Conservation (phyloP, 2,888 invertebrate species). For the Agrotis segetum region DNA sequence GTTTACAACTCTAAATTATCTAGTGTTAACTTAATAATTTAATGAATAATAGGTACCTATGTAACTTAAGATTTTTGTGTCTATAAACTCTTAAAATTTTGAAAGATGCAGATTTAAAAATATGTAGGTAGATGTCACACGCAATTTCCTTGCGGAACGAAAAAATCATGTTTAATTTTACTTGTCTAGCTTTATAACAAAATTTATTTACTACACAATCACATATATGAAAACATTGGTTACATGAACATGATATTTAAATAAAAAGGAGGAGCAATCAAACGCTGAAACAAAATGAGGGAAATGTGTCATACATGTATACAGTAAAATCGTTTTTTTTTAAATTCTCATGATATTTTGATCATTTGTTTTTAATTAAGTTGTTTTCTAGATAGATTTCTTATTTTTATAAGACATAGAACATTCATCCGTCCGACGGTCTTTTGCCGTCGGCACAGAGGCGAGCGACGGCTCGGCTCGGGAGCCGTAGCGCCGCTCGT, state of each 20-base stretch:
- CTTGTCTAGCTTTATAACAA: not conserved
- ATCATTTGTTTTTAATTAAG: conserved; percentile 7
- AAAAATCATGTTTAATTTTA: not conserved
- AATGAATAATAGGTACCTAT: not conserved
- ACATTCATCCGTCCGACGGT: conserved; percentile 67
- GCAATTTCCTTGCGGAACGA: not conserved
- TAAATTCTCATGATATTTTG: not conserved
- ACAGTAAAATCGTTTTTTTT: not conserved
- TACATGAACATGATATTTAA: not conserved
- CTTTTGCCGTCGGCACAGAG: conserved; percentile 71
- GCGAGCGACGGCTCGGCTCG: conserved; percentile 36
- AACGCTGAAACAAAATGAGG: not conserved
- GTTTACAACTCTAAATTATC: not conserved
- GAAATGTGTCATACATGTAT: not conserved
- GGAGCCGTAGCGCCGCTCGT: conserved; percentile 48
- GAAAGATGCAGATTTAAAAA: no score
- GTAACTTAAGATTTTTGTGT: conserved; percentile 12
- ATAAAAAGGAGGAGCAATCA: not conserved
- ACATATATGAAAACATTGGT: no score
- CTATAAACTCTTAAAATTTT: not conserved
- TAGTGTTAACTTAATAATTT: conserved; percentile 7
- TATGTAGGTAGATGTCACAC: no score
- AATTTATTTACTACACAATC: not conserved
- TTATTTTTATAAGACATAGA: not conserved
- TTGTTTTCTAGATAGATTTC: conserved; percentile 3